These are phyloP conservation scores for Abrostola triplasia DNA, from an alignment of 2,888 invertebrate species.

Conservation along the genomic window DNA sequence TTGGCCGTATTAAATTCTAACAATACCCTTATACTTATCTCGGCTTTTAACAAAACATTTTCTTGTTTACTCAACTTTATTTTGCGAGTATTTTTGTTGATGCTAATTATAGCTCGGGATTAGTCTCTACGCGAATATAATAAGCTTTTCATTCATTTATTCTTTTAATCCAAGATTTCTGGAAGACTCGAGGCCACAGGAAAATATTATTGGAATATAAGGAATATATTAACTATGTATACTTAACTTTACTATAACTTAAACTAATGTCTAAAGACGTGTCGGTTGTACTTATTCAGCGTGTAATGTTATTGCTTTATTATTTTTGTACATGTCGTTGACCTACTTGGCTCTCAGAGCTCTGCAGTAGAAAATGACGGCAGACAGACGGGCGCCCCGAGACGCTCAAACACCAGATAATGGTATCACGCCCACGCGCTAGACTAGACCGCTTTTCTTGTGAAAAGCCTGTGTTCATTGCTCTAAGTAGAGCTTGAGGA, in stretches of 20 bases:
- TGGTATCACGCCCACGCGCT: constrained; percentile 60
- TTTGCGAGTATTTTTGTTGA: neutral
- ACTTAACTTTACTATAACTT: constrained; percentile 3
- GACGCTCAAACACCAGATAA: constrained; percentile 59
- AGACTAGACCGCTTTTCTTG: constrained; percentile 30
- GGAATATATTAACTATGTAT: too few relatives aligned
- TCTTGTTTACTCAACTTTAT: neutral
- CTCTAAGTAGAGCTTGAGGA: constrained; percentile 29
- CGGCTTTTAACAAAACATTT: neutral
- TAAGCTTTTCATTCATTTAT: neutral
- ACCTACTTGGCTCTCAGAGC: constrained; percentile 70
- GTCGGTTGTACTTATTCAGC: constrained; percentile 26
- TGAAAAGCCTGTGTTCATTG: constrained; percentile 30
- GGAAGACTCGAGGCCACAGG: too few relatives aligned
- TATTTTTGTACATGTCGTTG: constrained; percentile 54
- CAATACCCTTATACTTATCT: constrained; percentile 21
- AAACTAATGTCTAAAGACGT: constrained; percentile 20
- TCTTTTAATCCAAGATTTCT: neutral
- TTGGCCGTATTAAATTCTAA: constrained; percentile 21
- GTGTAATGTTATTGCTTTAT: constrained; percentile 32
- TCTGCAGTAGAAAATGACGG: constrained; percentile 69
- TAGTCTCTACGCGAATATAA: too few relatives aligned
- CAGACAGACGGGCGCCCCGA: constrained; percentile 82
- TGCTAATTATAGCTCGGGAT: neutral
- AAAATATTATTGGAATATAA: too few relatives aligned